These are phyloP conservation scores for Mylabris sibirica DNA, from an alignment of 2,888 invertebrate species.

Conservation along the genomic window DNA sequence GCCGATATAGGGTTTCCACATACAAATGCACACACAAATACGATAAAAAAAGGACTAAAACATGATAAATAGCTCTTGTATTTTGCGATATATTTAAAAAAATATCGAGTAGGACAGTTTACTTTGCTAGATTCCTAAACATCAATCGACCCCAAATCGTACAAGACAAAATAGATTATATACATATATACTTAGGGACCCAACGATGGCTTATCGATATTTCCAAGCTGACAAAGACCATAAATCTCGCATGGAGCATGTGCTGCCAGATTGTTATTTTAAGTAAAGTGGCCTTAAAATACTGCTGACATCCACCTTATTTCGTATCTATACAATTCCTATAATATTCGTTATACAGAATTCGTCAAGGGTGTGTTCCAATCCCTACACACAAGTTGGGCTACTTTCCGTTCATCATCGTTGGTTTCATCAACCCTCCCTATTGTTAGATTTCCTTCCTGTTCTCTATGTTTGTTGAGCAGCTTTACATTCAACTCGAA, in stretches of 20 bases:
- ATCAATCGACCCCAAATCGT: constrained; percentile 6
- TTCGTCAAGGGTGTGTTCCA: not conserved
- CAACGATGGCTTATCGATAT: not conserved
- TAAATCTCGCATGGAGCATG: not conserved
- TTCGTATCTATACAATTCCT: not conserved
- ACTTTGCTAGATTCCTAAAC: not conserved
- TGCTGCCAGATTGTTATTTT: constrained; percentile 8
- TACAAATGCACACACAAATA: constrained; percentile 19
- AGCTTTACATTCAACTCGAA: constrained; percentile 37
- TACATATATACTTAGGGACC: too few relatives aligned
- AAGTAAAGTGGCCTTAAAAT: constrained; percentile 1
- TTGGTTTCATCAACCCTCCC: constrained; percentile 18
- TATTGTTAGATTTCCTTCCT: constrained; percentile 39
- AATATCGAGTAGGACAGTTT: not conserved
- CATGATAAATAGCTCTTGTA: constrained; percentile 46
- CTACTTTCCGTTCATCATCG: constrained; percentile 31
- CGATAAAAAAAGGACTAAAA: constrained; percentile 41
- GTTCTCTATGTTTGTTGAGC: constrained; percentile 41
- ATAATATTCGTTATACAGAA: not conserved
- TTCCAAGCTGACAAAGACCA: constrained; percentile 4
- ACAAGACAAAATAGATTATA: not conserved
- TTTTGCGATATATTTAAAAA: constrained; percentile 35
- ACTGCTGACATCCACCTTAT: not conserved
- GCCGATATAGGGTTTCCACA: constrained; percentile 42
- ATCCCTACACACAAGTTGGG: constrained; percentile 21